phyloP scores from a whole-genome alignment of 2,113 vertebrate species.

The Hippopotamus amphibius region DNA sequence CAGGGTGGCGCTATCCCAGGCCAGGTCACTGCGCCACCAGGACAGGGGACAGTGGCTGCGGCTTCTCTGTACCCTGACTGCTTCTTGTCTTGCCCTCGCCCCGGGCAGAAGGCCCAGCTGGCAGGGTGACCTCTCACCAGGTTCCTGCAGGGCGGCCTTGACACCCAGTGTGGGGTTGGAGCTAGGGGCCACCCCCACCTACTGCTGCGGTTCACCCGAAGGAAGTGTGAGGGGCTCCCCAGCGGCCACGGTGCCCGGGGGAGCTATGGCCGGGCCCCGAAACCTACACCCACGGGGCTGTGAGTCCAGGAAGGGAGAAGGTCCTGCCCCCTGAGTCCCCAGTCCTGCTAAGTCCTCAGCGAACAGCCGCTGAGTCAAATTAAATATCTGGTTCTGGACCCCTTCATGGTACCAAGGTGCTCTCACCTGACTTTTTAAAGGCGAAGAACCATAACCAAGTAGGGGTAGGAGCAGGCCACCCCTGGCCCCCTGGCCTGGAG shows the following conservation, averaged over 20 bases:
- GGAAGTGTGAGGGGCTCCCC: neutral
- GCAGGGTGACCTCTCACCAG: neutral
- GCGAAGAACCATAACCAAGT: neutral
- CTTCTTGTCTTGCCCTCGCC: neutral
- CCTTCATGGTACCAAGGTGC: neutral
- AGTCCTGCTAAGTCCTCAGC: neutral
- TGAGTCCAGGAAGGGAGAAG: no score
- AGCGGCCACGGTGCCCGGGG: no score
- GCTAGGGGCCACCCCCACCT: no score
- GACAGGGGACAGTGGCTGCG: neutral
- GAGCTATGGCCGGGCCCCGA: no score
- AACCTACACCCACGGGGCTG: no score
- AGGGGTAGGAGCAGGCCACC: neutral
- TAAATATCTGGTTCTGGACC: neutral
- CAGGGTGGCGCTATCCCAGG: neutral
- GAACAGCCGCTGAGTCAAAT: neutral
- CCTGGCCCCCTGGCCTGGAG: fast-evolving
- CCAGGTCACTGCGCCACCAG: neutral
- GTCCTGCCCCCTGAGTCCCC: neutral
- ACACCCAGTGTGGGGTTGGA: no score
- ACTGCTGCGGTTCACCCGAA: neutral
- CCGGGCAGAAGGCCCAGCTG: neutral
- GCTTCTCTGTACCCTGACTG: neutral
- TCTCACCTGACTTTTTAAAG: no score
- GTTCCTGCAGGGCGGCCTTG: neutral